Conservation (phyloP, 2,797 vertebrate genomes). For the Centroberyx gerrardi region DNA sequence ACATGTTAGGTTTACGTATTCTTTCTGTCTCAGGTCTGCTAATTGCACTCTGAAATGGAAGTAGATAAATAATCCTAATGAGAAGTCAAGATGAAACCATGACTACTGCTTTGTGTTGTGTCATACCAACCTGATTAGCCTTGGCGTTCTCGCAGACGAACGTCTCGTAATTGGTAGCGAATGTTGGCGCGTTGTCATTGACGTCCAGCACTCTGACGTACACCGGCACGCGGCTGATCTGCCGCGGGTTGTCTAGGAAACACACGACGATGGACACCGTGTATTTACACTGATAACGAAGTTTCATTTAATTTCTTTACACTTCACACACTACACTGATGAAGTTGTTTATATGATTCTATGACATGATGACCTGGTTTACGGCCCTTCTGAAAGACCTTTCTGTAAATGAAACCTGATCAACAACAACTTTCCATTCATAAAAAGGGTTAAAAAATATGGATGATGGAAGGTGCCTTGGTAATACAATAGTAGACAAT, state of each 20-base stretch:
- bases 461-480: too few relatives aligned
- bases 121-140: conserved; percentile 90
- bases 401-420: too few relatives aligned
- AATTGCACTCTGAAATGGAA: conserved; percentile 33
- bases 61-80: conserved; percentile 4
- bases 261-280: conserved; percentile 47
- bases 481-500: too few relatives aligned
- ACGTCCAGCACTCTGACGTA: conserved; percentile 93
- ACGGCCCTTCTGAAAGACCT: too few relatives aligned
- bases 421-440: too few relatives aligned
- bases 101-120: conserved; percentile 17
- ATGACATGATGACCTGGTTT: too few relatives aligned
- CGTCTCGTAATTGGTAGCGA: conserved; percentile 93
- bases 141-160: conserved; percentile 96
- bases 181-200: conserved; percentile 95
- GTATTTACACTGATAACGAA: background rate
- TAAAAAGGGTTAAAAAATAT: too few relatives aligned
- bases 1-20: conserved; percentile 17
- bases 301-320: background rate
- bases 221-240: conserved; percentile 90
- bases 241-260: conserved; percentile 91
- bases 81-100: conserved; percentile 29
- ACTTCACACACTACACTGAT: background rate
- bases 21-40: conserved; percentile 22
- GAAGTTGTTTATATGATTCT: too few relatives aligned